Evolutionary conservation across 1,140 invertebrate genomes (phyloP), one percentile per base, ranked within the genome.

Genomic region (Megalopta genalis): DNA sequence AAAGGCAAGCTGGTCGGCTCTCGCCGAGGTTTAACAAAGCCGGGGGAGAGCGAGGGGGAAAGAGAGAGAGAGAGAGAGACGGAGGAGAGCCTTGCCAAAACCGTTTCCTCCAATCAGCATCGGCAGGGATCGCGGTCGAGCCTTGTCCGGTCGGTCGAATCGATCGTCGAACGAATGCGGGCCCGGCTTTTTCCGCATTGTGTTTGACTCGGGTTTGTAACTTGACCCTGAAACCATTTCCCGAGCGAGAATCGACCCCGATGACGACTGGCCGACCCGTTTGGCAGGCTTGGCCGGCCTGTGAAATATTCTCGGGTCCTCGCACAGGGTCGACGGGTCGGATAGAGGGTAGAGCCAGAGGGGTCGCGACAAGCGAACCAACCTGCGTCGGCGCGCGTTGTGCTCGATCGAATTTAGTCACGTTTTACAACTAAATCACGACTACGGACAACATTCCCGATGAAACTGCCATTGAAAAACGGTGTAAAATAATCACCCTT

Each of bases 261-360:
- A 75, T 71, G 62, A 72, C 69, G 49, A 72, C 69, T 57, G 63
- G 21, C 65, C 71, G 71, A 82, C 60, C 68, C 59, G 75, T 42
- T 83, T 76, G 57, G 46, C 68, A 70, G 63, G 60, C 21, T 10
- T 46, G 14, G 32, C 9, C 37, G 57, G 67, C 8, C 23, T n/a
- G 66, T 46, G 66, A 85, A 85, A 82, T 71, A 80, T 60, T 80
- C 81, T 75, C 68, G 1, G 54, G 32, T 67, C 32, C 69, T 23
- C 64, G 52, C 70, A 68, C 62, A 82, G 54, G 27, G 39, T 14
- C 46, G 7, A 12, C 32, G 42, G 10, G 42, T 46, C 10, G 42
- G 42, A 46, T 46, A 46, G 42, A 12, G 42, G 42, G 42, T 46
- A 46, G n/a, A n/a, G 42, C 10, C 2, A 32, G 16, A 21, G 16